Conservation (phyloP, 2,888 invertebrate species). For the Plemyria rubiginata region DNA sequence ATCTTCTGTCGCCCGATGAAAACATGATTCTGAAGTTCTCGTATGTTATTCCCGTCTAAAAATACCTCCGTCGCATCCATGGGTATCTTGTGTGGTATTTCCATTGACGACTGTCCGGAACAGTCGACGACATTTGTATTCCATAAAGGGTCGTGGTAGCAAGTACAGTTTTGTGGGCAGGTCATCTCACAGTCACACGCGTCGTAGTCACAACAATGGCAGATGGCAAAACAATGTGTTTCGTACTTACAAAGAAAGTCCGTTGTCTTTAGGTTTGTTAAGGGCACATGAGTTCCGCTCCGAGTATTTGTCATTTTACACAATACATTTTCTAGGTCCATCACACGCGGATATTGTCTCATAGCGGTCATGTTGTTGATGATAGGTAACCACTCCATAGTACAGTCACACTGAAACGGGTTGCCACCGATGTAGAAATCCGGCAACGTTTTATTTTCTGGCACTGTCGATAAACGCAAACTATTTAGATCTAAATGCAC, state of each 20-base stretch:
- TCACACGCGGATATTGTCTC: slow-evolving; percentile 93
- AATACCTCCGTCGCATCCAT: slow-evolving; percentile 98
- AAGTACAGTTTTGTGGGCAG: slow-evolving; percentile 96
- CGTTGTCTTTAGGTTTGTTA: slow-evolving; percentile 90
- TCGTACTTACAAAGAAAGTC: slow-evolving; percentile 97
- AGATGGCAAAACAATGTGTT: slow-evolving; percentile 96
- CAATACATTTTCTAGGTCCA: slow-evolving; percentile 95
- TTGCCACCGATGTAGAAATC: slow-evolving; percentile 97
- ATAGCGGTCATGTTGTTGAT: slow-evolving; percentile 94
- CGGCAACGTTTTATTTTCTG: slow-evolving; percentile 89
- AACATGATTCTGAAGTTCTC: slow-evolving; percentile 92
- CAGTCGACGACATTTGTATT: slow-evolving; percentile 96
- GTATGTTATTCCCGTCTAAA: slow-evolving; percentile 95
- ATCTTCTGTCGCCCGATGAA: slow-evolving; percentile 96
- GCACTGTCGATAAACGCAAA: slow-evolving; percentile 90
- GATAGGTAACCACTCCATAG: slow-evolving; percentile 97
- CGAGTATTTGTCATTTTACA: slow-evolving; percentile 94
- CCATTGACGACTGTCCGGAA: slow-evolving; percentile 90
- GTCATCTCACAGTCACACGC: slow-evolving; percentile 99
- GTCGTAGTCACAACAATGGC: slow-evolving; percentile 98
- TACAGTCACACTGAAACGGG: slow-evolving; percentile 97
- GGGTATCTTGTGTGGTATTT: slow-evolving; percentile 94
- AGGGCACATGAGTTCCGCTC: slow-evolving; percentile 91
- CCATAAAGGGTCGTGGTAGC: slow-evolving; percentile 97
- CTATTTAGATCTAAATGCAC: slow-evolving; percentile 93